Conservation (phyloP, 2,113 vertebrate species). For the Labeo rohita region DNA sequence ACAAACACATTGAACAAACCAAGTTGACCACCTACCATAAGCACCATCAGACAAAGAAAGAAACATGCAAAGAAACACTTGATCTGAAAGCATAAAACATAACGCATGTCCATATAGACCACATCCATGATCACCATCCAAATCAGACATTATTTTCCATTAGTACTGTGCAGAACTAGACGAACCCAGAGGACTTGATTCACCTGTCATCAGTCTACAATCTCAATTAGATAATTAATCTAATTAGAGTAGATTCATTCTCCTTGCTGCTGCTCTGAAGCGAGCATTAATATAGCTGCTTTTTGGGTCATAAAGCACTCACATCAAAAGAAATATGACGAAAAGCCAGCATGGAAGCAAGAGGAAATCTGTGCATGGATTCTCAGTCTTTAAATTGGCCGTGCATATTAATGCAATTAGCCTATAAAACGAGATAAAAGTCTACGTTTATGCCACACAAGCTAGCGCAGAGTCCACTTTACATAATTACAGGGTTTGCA, state of each 20-base stretch:
- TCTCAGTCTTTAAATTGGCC: slow-evolving; percentile 52
- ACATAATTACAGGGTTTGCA: slow-evolving; percentile 7
- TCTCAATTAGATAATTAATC: slow-evolving; percentile 67
- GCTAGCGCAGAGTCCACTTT: slow-evolving; percentile 32
- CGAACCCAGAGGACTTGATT: slow-evolving; percentile 45
- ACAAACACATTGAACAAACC: neutral
- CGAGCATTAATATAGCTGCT: slow-evolving; percentile 63
- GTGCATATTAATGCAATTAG: slow-evolving; percentile 49
- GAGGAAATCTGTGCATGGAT: slow-evolving; percentile 28
- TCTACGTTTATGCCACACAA: slow-evolving; percentile 11
- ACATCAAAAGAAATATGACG: slow-evolving; percentile 54
- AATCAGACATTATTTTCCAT: neutral
- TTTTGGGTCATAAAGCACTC: slow-evolving; percentile 66
- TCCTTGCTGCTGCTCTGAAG: slow-evolving; percentile 54
- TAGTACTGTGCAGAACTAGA: slow-evolving; percentile 8
- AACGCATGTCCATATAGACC: neutral
- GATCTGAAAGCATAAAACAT: neutral
- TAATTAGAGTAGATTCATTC: slow-evolving; percentile 64
- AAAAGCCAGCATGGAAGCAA: slow-evolving; percentile 48
- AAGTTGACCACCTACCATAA: neutral
- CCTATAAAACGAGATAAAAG: slow-evolving; percentile 35
- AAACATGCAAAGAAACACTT: slow-evolving; percentile 2
- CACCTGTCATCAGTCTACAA: slow-evolving; percentile 50
- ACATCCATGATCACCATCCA: neutral
- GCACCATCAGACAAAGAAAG: neutral